These are phyloP conservation scores for Nasua narica DNA, from an alignment of 2,797 vertebrate species.

Conservation along the genomic window DNA sequence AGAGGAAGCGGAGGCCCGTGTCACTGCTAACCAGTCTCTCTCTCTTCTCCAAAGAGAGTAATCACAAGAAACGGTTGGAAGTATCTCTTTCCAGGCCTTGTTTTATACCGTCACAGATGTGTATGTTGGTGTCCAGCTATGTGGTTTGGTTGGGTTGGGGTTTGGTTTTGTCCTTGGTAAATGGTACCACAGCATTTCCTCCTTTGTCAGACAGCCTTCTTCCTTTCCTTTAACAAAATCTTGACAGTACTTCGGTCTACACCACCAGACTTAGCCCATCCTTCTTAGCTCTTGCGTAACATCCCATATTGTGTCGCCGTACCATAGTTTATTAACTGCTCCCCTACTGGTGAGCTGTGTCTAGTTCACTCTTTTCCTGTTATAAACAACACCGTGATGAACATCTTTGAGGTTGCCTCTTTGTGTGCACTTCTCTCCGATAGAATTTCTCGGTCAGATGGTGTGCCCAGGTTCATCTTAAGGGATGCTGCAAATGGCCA, in stretches of 20 bases:
- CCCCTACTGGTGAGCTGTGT: neutral
- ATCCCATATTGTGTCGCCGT: accelerated
- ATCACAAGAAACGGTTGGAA: neutral
- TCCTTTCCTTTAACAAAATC: neutral
- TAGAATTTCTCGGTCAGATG: neutral
- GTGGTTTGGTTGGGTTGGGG: neutral
- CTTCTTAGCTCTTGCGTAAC: neutral
- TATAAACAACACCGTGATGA: neutral
- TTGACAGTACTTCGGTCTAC: neutral
- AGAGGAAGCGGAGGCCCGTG: neutral
- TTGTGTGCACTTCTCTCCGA: neutral
- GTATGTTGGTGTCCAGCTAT: neutral
- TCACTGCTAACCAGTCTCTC: neutral
- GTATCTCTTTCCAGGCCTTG: neutral
- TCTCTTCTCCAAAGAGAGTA: neutral
- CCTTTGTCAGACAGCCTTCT: neutral
- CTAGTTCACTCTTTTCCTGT: neutral
- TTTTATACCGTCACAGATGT: neutral
- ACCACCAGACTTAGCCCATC: neutral
- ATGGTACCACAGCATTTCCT: neutral
- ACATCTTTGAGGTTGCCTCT: neutral
- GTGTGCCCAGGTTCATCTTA: neutral
- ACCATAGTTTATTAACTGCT: neutral
- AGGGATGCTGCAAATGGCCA: neutral
- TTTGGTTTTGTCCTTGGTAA: neutral